Percentiles rank a stretch among this genome's conserved stretches.
Conservation (phyloP, 2,113 vertebrate species). For the Lagopus leucura region DNA sequence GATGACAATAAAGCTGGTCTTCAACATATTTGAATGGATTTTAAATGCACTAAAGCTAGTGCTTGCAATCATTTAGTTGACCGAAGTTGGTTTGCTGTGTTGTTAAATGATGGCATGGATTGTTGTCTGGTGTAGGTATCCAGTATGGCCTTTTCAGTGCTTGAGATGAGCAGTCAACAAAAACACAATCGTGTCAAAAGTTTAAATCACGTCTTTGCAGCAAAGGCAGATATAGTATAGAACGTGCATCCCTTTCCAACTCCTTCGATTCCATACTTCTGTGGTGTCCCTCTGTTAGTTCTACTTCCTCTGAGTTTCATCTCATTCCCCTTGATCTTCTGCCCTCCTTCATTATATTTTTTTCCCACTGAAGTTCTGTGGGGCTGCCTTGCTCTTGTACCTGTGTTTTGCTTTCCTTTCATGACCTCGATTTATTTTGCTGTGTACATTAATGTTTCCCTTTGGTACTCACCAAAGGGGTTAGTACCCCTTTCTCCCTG, state of each 20-base stretch:
- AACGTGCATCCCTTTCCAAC: background rate
- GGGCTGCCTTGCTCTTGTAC: background rate
- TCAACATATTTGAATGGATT: background rate
- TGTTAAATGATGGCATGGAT: accelerated
- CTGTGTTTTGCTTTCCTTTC: background rate
- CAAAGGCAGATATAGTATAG: background rate
- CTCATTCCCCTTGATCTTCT: slow-evolving; percentile 17
- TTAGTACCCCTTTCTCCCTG: background rate
- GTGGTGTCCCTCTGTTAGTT: background rate
- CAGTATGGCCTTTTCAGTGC: background rate
- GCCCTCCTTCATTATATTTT: accelerated
- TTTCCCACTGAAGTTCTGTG: slow-evolving; percentile 7
- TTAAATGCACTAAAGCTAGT: background rate
- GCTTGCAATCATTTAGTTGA: background rate
- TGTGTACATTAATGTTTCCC: background rate
- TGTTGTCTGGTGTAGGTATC: background rate
- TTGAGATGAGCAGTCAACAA: background rate
- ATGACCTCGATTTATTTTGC: background rate
- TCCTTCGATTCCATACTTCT: background rate
- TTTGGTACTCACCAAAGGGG: background rate
- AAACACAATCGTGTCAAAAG: background rate
- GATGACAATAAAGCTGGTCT: background rate
- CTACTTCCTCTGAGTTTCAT: slow-evolving; percentile 27
- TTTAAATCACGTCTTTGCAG: background rate
- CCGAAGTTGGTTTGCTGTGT: background rate